These are phyloP conservation scores for Solenopsis invicta DNA, from an alignment of 1,140 invertebrate species.

Conservation along the genomic window DNA sequence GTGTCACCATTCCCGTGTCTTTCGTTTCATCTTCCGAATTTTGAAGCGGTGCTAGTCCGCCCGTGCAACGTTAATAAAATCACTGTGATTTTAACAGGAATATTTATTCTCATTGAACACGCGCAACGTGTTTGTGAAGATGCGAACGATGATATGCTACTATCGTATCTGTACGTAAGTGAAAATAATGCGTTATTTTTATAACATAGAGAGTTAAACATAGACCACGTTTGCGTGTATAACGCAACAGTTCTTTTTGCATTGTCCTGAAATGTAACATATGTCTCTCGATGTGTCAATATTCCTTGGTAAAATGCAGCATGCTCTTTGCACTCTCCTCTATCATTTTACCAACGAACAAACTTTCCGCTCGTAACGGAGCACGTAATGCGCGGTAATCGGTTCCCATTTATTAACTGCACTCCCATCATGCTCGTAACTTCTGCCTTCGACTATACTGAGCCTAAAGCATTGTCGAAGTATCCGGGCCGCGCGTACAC, in stretches of 20 bases:
- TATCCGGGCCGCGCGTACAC: conserved; percentile 56
- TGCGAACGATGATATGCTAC: too few species aligned
- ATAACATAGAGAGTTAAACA: background rate
- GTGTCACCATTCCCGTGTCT: conserved; percentile 58
- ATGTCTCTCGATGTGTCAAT: background rate
- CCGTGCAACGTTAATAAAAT: background rate
- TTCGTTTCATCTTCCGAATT: conserved; percentile 19
- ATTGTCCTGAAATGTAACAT: background rate
- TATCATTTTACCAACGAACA: conserved; percentile 18
- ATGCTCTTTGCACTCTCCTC: background rate
- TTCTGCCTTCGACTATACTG: conserved; percentile 56
- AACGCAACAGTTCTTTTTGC: background rate
- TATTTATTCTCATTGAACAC: background rate
- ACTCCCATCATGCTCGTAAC: conserved; percentile 45
- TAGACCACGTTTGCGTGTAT: background rate
- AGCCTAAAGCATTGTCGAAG: conserved; percentile 63
- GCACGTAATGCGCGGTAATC: conserved; percentile 33
- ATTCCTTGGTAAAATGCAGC: background rate
- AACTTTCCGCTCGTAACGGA: conserved; percentile 28
- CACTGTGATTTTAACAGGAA: background rate
- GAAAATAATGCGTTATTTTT: background rate
- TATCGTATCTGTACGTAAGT: background rate
- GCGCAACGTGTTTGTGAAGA: background rate
- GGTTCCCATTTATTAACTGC: conserved; percentile 51
- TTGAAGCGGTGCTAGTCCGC: background rate